These are phyloP conservation scores for Cyrtonyx montezumae DNA, from an alignment of 2,113 vertebrate species.

Conservation along the genomic window DNA sequence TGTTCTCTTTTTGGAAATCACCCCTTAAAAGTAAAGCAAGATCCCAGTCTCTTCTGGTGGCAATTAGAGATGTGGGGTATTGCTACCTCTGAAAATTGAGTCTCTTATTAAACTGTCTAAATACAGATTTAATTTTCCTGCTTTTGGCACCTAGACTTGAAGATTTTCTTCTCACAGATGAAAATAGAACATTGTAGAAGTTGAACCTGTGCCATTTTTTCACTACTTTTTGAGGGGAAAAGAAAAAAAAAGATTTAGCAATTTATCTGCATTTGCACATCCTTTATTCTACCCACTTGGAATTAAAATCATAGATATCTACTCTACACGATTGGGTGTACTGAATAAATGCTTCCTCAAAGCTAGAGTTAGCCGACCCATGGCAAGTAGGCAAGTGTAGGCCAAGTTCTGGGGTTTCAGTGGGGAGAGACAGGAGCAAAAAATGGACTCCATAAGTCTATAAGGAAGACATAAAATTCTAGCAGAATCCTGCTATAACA, in stretches of 20 bases:
- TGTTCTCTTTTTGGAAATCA: not conserved
- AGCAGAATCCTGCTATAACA: not conserved
- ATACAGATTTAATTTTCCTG: conserved; percentile 53
- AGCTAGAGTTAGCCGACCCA: not conserved
- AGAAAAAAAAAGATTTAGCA: not conserved
- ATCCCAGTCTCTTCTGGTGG: conserved; percentile 16
- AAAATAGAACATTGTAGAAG: conserved; percentile 55
- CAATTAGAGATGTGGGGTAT: conserved; percentile 3
- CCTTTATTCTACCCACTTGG: not conserved
- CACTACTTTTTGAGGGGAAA: not conserved
- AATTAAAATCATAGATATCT: not conserved
- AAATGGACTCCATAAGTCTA: not conserved
- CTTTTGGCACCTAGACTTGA: conserved; percentile 63
- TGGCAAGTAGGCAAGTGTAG: not conserved
- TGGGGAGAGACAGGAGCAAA: not conserved
- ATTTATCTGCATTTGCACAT: not conserved
- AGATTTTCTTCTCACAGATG: conserved; percentile 49
- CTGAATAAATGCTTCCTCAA: not conserved
- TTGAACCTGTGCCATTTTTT: conserved; percentile 33
- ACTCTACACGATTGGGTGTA: not conserved
- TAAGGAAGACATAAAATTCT: not conserved
- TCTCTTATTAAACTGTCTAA: conserved; percentile 63
- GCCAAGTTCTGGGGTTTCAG: not conserved
- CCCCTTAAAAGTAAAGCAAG: not conserved
- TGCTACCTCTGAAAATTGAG: conserved; percentile 40